Evolutionary conservation across 2,888 invertebrate genomes (phyloP).

Genomic region (Laothoe populi): DNA sequence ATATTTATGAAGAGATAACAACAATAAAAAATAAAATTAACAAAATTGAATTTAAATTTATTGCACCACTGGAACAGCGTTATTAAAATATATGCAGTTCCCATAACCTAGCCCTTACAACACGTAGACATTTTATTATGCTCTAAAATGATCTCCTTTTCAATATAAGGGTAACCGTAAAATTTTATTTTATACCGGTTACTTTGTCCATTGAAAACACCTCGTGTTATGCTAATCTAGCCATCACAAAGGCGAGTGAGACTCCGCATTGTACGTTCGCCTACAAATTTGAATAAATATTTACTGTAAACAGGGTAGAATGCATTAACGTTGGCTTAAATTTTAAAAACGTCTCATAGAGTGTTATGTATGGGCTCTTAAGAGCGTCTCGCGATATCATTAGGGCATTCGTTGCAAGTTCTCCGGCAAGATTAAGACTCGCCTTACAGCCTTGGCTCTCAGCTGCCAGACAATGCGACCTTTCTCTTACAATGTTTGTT

Average conservation of each 20-base stretch:
- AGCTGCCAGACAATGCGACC: constrained; percentile 60
- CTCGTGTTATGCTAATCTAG: constrained; percentile 74
- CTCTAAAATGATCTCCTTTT: constrained; percentile 69
- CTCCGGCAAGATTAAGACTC: constrained; percentile 76
- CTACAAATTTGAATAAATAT: constrained; percentile 83
- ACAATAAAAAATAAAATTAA: constrained; percentile 16
- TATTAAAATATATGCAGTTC: constrained; percentile 61
- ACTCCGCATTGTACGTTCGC: constrained; percentile 67
- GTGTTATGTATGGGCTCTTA: constrained; percentile 82
- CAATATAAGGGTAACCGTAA: constrained; percentile 78
- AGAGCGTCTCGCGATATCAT: constrained; percentile 82
- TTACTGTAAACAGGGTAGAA: constrained; percentile 78
- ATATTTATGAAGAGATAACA: background rate
- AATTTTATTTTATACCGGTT: constrained; percentile 78
- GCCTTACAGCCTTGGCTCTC: constrained; percentile 58
- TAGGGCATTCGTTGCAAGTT: constrained; percentile 71
- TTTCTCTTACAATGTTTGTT: constrained; percentile 53
- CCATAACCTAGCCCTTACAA: constrained; percentile 55
- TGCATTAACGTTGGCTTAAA: constrained; percentile 82
- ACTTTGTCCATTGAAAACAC: constrained; percentile 78
- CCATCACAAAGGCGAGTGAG: constrained; percentile 70
- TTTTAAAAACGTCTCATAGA: constrained; percentile 84
- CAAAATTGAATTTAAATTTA: constrained; percentile 12
- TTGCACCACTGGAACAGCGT: constrained; percentile 47
- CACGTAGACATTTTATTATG: constrained; percentile 71